phyloP scores from a whole-genome alignment of 2,888 invertebrate genomes.

The Linnaemya vulpina region DNA sequence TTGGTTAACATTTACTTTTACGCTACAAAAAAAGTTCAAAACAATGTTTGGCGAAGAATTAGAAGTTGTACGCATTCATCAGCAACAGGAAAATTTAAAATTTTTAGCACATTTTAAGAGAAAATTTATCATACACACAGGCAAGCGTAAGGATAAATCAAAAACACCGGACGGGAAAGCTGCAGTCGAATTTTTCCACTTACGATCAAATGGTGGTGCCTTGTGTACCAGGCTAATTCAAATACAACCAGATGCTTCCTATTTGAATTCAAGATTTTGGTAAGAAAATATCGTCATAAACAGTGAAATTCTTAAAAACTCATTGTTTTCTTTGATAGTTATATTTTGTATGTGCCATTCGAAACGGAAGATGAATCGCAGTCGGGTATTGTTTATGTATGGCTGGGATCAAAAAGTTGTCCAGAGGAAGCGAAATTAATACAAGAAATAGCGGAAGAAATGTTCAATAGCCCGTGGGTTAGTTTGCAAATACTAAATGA shows the following conservation, averaged over 20 bases:
- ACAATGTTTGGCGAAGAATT: slow-evolving; percentile 93
- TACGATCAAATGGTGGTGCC: slow-evolving; percentile 97
- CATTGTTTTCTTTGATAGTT: slow-evolving; percentile 84
- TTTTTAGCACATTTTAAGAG: slow-evolving; percentile 98
- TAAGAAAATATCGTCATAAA: slow-evolving; percentile 82
- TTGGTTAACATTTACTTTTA: slow-evolving; percentile 99
- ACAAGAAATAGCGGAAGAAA: slow-evolving; percentile 96
- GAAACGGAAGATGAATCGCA: slow-evolving; percentile 91
- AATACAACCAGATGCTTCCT: slow-evolving; percentile 91
- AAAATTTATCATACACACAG: slow-evolving; percentile 95
- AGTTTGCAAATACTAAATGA: slow-evolving; percentile 92
- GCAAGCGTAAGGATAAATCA: slow-evolving; percentile 87
- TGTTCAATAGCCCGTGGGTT: slow-evolving; percentile 93
- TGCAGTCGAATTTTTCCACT: slow-evolving; percentile 95
- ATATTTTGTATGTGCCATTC: slow-evolving; percentile 95
- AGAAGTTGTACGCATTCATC: slow-evolving; percentile 97
- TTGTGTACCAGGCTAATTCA: slow-evolving; percentile 96
- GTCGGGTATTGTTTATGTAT: slow-evolving; percentile 96
- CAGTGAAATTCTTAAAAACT: background rate
- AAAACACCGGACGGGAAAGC: slow-evolving; percentile 83
- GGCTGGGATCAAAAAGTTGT: slow-evolving; percentile 94
- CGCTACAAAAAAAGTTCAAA: slow-evolving; percentile 95
- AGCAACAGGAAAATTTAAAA: slow-evolving; percentile 99
- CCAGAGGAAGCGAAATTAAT: slow-evolving; percentile 93
- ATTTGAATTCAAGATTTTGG: slow-evolving; percentile 98